A percentile compares a stretch with the other conserved stretches of the same genome.
Conservation (phyloP, 2,888 invertebrate genomes). For the Actias luna region DNA sequence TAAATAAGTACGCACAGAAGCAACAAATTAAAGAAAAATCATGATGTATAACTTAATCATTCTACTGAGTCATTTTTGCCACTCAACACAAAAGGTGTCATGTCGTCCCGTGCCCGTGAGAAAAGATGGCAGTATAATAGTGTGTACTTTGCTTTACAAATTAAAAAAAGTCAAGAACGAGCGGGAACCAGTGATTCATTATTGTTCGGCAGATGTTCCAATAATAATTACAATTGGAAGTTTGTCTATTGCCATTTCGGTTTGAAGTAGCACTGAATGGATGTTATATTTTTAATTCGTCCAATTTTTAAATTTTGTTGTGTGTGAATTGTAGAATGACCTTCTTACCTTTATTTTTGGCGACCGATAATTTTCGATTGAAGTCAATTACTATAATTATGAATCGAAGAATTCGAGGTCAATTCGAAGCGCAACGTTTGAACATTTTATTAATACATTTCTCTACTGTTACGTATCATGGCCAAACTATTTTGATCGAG, state of each 20-base stretch:
- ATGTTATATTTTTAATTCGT: too few species aligned
- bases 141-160: constrained; percentile 31
- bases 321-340: neutral
- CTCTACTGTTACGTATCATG: too few species aligned
- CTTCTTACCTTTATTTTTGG: too few species aligned
- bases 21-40: neutral
- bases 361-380: too few species aligned
- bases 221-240: neutral
- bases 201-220: neutral
- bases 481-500: too few species aligned
- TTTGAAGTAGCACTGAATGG: neutral
- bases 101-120: constrained; percentile 24
- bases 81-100: constrained; percentile 19
- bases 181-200: neutral
- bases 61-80: constrained; percentile 27
- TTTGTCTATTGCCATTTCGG: neutral
- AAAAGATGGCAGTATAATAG: constrained; percentile 47
- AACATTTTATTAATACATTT: too few species aligned
- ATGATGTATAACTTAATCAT: constrained; percentile 17
- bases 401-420: too few species aligned
- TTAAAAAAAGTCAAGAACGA: constrained; percentile 4
- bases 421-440: too few species aligned
- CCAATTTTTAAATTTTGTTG: neutral
- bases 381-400: too few species aligned
- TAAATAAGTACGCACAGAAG: too few species aligned